phyloP scores from a whole-genome alignment of 1,140 invertebrate species.

The Megalopta genalis region DNA sequence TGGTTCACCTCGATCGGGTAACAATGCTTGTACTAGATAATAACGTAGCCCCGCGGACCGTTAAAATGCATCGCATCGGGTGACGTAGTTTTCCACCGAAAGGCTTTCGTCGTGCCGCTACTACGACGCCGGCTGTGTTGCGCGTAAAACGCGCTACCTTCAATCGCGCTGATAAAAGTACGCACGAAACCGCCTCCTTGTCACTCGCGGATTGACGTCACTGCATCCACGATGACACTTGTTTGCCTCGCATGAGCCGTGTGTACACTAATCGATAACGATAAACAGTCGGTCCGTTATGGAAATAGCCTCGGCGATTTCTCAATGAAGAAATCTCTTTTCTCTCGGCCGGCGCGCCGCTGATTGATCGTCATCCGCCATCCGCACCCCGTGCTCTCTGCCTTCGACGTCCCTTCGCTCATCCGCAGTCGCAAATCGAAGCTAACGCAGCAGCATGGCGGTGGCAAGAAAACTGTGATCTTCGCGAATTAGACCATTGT shows the following conservation, averaged over 20 bases:
- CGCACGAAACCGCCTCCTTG: constrained; percentile 14
- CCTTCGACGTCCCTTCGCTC: not conserved
- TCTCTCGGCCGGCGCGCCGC: not conserved
- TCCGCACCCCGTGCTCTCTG: not conserved
- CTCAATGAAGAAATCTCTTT: constrained; percentile 22
- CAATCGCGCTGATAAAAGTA: constrained; percentile 42
- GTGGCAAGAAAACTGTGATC: too few relatives aligned
- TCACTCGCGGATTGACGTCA: constrained; percentile 57
- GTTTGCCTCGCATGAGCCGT: constrained; percentile 45
- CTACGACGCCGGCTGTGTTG: too few relatives aligned
- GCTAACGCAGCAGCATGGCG: too few relatives aligned
- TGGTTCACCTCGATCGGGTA: constrained; percentile 1
- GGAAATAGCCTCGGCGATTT: constrained; percentile 30
- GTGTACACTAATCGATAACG: constrained; percentile 40
- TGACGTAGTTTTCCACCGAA: not conserved
- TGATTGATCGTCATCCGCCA: not conserved
- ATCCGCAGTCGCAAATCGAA: not conserved
- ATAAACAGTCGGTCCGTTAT: constrained; percentile 36
- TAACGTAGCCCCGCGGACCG: not conserved
- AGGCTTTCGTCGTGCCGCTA: not conserved
- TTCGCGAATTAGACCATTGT: too few relatives aligned
- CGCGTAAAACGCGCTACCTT: not conserved
- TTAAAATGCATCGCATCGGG: constrained; percentile 19
- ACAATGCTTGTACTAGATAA: constrained; percentile 3
- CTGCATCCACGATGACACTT: constrained; percentile 52